Conservation (phyloP, 1,140 invertebrate species). For the Sinonovacula constricta region DNA sequence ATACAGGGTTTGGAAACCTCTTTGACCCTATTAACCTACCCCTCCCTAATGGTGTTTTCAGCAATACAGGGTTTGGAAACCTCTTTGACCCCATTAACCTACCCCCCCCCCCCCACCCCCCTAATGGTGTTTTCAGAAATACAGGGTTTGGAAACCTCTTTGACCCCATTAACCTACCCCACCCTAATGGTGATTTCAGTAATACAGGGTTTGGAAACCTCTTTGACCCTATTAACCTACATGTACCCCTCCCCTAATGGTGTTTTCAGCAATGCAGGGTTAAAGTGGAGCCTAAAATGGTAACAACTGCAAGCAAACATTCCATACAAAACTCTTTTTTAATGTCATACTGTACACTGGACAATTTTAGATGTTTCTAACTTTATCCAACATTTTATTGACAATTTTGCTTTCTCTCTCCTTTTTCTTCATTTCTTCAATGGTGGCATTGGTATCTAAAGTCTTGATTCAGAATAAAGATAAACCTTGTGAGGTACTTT, state of each 20-base stretch:
- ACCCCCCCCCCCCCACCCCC: no score
- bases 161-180: no score
- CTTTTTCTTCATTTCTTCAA: not conserved
- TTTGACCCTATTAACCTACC: no score
- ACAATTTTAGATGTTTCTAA: conserved; percentile 8
- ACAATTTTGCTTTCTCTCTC: conserved; percentile 10
- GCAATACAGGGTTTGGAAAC: no score
- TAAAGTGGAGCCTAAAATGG: not conserved
- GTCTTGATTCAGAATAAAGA: not conserved
- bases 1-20: no score
- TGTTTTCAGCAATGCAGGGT: not conserved
- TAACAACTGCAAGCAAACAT: not conserved
- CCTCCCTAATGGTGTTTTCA: no score
- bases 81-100: no score
- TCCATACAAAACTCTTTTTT: not conserved
- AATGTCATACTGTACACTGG: not conserved
- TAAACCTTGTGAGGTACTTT: not conserved
- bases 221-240: not conserved
- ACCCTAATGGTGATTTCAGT: no score
- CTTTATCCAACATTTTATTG: conserved; percentile 32
- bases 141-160: no score
- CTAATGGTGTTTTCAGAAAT: no score
- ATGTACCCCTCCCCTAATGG: not conserved
- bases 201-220: no score
- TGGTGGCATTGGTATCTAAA: not conserved